A percentile compares a stretch with the other conserved stretches of the same genome.
phyloP scores from a whole-genome alignment of 2,888 invertebrate genomes.

The Sinodicranocentrus sp. region DNA sequence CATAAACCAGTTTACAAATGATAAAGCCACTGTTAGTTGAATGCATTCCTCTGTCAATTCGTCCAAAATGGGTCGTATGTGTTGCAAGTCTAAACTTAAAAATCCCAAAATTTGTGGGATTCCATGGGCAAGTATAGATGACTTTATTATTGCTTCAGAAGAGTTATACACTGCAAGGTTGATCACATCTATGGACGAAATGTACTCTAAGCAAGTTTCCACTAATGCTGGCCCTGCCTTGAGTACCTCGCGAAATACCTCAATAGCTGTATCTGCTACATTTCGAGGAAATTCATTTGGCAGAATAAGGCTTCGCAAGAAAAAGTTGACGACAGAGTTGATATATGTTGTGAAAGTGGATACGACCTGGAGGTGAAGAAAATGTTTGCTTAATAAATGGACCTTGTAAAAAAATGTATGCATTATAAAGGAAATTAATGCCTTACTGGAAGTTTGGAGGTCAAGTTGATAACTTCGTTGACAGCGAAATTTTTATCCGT shows the following conservation, averaged over 20 bases:
- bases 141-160: slow-evolving; percentile 54
- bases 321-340: slow-evolving; percentile 41
- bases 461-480: background rate
- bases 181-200: background rate
- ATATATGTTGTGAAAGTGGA: slow-evolving; percentile 39
- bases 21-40: slow-evolving; percentile 59
- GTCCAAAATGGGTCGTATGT: slow-evolving; percentile 36
- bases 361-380: background rate
- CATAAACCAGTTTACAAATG: slow-evolving; percentile 64
- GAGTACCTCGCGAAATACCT: slow-evolving; percentile 32
- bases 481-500: slow-evolving; percentile 6
- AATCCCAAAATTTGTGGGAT: slow-evolving; percentile 57
- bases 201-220: slow-evolving; percentile 24
- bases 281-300: background rate
- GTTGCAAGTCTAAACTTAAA: slow-evolving; percentile 14
- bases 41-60: slow-evolving; percentile 59
- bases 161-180: slow-evolving; percentile 25
- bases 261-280: slow-evolving; percentile 7
- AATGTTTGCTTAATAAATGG: background rate
- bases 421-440: background rate
- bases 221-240: slow-evolving; percentile 39
- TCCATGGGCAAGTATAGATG: slow-evolving; percentile 42
- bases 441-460: slow-evolving; percentile 36
- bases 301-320: slow-evolving; percentile 27
- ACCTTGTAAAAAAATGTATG: background rate